A percentile compares a stretch with the other conserved stretches of the same genome.
Conservation (phyloP, 92 coral and sea anemone genomes). For the Phenganax marumi region DNA sequence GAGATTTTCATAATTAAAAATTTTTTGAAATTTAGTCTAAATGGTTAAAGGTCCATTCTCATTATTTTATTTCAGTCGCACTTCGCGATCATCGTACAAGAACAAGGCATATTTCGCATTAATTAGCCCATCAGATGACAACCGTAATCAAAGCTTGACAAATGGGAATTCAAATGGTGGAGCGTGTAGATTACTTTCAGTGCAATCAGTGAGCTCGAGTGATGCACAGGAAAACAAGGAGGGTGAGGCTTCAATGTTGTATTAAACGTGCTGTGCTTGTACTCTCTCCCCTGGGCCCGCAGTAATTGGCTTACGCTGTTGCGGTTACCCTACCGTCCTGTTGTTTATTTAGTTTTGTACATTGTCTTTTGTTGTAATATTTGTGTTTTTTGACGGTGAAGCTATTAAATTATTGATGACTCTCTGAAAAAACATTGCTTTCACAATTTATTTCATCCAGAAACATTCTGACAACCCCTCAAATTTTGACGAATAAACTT, state of each 20-base stretch:
- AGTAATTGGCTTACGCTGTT: too few species aligned
- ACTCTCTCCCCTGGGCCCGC: neutral
- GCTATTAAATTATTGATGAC: too few species aligned
- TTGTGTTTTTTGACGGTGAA: too few species aligned
- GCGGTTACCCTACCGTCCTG: too few species aligned
- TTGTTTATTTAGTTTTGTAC: too few species aligned
- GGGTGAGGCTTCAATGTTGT: neutral
- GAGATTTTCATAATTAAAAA: too few species aligned
- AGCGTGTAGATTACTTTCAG: constrained; percentile 27
- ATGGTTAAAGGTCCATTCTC: too few species aligned
- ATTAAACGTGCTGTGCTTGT: neutral
- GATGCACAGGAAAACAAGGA: neutral
- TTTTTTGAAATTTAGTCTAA: too few species aligned
- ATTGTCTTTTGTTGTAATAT: too few species aligned
- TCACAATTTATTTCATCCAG: neutral
- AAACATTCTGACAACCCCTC: too few species aligned
- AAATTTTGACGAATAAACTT: too few species aligned
- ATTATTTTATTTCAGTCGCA: neutral
- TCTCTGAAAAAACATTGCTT: neutral
- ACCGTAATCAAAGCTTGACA: neutral
- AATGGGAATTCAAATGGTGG: neutral
- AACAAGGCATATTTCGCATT: neutral
- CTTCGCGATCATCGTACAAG: constrained; percentile 1
- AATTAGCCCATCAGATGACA: neutral
- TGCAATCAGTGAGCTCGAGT: neutral